Conservation (phyloP, 2,797 vertebrate species). For the Tinamus major region DNA sequence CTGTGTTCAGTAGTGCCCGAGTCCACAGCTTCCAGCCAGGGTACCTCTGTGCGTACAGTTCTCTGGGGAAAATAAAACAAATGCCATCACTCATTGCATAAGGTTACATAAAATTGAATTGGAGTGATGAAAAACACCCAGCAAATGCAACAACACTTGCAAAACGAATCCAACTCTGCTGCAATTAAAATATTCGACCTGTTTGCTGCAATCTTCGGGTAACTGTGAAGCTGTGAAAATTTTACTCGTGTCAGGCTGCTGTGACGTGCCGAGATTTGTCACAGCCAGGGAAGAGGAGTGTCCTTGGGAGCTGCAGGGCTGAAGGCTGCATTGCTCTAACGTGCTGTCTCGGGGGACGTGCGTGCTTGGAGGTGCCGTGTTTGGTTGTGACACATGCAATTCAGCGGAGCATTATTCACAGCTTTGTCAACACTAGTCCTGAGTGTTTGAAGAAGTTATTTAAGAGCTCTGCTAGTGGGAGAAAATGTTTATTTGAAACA, state of each 20-base stretch:
- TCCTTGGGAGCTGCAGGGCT: not conserved
- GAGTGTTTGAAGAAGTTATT: constrained; percentile 46
- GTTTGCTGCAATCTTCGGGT: not conserved
- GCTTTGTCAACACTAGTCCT: constrained; percentile 24
- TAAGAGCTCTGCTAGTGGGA: not conserved
- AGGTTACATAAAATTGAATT: not conserved
- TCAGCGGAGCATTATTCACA: constrained; percentile 27
- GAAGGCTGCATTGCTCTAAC: not conserved
- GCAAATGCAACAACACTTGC: not conserved
- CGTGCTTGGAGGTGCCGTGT: not conserved
- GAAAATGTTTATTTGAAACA: constrained; percentile 35
- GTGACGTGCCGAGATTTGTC: not conserved
- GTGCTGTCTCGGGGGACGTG: not conserved
- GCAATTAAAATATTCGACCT: not conserved
- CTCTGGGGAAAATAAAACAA: not conserved
- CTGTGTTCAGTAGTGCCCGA: not conserved
- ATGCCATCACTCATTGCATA: not conserved
- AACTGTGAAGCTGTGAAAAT: not conserved
- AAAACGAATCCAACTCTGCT: not conserved
- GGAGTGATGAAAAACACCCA: not conserved
- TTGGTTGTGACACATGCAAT: not conserved
- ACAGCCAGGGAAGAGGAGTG: not conserved
- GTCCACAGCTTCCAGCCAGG: not conserved
- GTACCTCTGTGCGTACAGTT: not conserved
- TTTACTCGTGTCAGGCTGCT: not conserved